Base-by-base conservation (phyloP, 2,888 invertebrate species). In the Barypeithes pellucidus region DNA sequence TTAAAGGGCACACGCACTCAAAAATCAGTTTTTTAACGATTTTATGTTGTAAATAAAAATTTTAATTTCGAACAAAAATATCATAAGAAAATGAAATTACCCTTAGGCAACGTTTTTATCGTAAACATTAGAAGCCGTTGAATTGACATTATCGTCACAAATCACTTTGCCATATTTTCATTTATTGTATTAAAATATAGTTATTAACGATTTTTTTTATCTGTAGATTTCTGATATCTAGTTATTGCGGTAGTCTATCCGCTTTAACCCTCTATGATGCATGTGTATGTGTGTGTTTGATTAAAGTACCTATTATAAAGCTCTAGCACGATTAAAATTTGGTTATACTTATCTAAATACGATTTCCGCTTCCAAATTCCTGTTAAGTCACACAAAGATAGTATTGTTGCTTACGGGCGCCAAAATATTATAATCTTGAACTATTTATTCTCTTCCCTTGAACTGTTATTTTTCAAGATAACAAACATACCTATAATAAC, bases 401-500 rank as follows among this genome's bases (percentile, higher is more conserved):
- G 39, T 39, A 68, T 50, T 68, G 68, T 68, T 61, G 22, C 16
- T 52, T 29, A 24, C 50, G 39, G 60, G 50, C 60, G 68, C 66
- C 50, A 61, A 68, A 68, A 50, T 61, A 52, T 57, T 57, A 33
- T 68, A 61, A 66, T 66, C 66, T 54, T 60, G 47, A 67, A 54
- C 41, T 50, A 36, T 66, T n/a, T n/a, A n/a, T n/a, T n/a, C n/a
- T n/a, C n/a, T n/a, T 41, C 41, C 66, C 66, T 66, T 66, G 54
- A 66, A 66, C 66, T 68, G 68, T 52, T 61, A 54, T 39, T 61
- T 61, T 68, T 52, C 16, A 12, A 66, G 66, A 60, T 68, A 61
- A 68, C 39, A 61, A 61, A 33, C 7, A 61, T 68, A n/a, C n/a
- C n/a, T n/a, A n/a, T n/a, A n/a, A n/a, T n/a, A 68, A 68, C 68